These are phyloP conservation scores for Osmoderma eremita DNA, from an alignment of 2,888 invertebrate species.

Conservation along the genomic window DNA sequence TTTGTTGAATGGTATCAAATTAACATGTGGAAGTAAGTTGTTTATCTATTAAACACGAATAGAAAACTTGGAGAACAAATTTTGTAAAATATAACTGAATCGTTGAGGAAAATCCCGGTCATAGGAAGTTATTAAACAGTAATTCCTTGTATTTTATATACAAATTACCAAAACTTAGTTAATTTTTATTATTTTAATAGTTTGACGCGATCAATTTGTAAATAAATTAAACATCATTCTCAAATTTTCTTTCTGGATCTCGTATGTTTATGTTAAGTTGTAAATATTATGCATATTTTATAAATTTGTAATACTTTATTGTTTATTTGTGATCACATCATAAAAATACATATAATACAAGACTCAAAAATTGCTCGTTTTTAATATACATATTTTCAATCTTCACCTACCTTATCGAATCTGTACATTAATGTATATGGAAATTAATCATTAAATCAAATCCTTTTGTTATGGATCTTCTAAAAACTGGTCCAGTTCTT, in stretches of 20 bases:
- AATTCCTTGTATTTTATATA: conserved; percentile 28
- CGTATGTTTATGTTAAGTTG: conserved; percentile 48
- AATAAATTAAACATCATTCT: conserved; percentile 26
- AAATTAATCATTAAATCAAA: not conserved
- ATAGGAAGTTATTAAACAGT: conserved; percentile 5
- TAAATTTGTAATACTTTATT: conserved; percentile 43
- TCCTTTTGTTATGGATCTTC: conserved; percentile 56
- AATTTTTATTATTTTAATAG: not conserved
- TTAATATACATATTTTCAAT: conserved; percentile 6
- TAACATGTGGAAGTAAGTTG: conserved; percentile 1
- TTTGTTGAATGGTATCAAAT: conserved; percentile 20
- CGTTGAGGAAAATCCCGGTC: conserved; percentile 10
- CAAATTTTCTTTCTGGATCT: conserved; percentile 44
- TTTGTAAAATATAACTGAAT: conserved; percentile 12
- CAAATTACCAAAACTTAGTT: conserved; percentile 17
- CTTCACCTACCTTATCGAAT: not conserved
- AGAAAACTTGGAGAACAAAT: conserved; percentile 8
- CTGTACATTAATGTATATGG: conserved; percentile 2
- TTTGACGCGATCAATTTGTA: conserved; percentile 12
- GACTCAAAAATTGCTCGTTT: conserved; percentile 18
- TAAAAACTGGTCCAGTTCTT: conserved; percentile 72
- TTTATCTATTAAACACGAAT: conserved; percentile 9
- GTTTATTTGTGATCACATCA: conserved; percentile 39
- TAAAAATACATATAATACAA: conserved; percentile 42
- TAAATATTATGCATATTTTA: conserved; percentile 44